Percentiles rank a stretch among this genome's conserved stretches.
These are phyloP conservation scores for Atlantisia rogersi DNA, from an alignment of 2,113 vertebrate genomes.

Conservation along the genomic window DNA sequence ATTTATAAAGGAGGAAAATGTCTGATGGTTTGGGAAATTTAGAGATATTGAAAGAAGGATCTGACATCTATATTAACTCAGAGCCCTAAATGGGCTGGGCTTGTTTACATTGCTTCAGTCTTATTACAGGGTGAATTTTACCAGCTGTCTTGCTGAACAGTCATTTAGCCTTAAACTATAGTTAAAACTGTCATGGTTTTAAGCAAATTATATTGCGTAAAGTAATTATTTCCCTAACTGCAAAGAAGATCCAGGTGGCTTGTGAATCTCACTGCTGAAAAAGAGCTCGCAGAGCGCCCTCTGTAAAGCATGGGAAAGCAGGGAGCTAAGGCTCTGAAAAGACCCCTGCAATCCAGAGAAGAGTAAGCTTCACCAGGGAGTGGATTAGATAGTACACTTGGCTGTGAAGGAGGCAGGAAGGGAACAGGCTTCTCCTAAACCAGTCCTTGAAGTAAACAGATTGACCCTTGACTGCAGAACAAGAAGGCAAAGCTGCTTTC, in stretches of 20 bases:
- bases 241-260: conserved; percentile 40
- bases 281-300: background rate
- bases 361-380: fast-evolving
- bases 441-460: background rate
- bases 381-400: background rate
- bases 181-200: conserved; percentile 63
- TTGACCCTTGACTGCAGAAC: background rate
- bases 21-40: conserved; percentile 25
- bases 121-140: conserved; percentile 60
- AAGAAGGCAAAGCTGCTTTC: too few species aligned
- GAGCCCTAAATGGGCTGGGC: conserved; percentile 38
- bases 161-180: conserved; percentile 58
- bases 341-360: background rate
- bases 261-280: conserved; percentile 9
- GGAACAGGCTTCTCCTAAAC: background rate
- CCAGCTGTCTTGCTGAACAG: conserved; percentile 61
- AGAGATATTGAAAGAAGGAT: conserved; percentile 31
- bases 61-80: conserved; percentile 60
- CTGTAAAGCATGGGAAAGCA: background rate
- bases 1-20: background rate
- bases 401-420: background rate
- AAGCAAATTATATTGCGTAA: conserved; percentile 58
- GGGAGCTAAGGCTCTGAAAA: fast-evolving
- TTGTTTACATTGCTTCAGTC: conserved; percentile 32
- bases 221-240: conserved; percentile 57